phyloP scores from a whole-genome alignment of 2,113 vertebrate genomes.

The Passerina amoena region DNA sequence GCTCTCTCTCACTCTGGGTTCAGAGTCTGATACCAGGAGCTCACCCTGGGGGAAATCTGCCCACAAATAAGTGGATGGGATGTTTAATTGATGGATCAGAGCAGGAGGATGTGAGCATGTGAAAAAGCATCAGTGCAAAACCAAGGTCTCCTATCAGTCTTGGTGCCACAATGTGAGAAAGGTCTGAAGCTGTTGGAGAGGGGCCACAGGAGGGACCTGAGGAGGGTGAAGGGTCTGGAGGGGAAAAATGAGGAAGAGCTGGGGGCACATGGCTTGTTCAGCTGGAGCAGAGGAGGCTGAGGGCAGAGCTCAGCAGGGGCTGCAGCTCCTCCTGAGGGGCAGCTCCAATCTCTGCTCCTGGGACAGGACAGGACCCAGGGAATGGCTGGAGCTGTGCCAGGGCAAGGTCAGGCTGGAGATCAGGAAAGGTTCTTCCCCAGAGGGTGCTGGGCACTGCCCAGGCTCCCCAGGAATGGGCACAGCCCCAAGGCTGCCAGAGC shows the following conservation, averaged over 20 bases:
- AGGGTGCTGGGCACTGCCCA: neutral
- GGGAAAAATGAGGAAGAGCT: neutral
- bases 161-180: neutral
- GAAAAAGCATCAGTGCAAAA: neutral
- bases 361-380: neutral
- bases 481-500: neutral
- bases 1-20: neutral
- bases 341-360: neutral
- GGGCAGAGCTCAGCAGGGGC: rapidly evolving
- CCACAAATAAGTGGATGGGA: rapidly evolving
- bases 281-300: neutral
- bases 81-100: neutral
- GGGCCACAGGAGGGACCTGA: neutral
- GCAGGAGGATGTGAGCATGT: rapidly evolving
- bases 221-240: neutral
- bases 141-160: neutral
- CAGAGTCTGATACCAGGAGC: neutral
- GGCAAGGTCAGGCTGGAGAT: neutral
- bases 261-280: neutral
- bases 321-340: too few relatives aligned
- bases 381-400: neutral
- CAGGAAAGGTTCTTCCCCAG: neutral
- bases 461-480: neutral
- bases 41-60: neutral
- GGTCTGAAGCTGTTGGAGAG: neutral